Conservation (phyloP, 2,113 vertebrate genomes). For the Coryphaenoides rupestris region DNA sequence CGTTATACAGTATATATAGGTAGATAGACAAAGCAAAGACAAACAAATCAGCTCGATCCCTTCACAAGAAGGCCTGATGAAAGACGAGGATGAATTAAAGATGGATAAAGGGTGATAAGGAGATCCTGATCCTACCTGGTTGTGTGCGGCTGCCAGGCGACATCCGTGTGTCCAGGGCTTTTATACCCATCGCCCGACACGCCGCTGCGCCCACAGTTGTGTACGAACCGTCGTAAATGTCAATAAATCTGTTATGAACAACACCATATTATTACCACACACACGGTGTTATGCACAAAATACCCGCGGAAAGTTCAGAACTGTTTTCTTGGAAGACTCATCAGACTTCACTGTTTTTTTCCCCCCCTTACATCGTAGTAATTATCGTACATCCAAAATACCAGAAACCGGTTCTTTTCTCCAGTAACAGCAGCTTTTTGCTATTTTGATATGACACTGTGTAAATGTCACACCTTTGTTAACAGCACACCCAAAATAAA, state of each 20-base stretch:
- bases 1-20: too few relatives aligned
- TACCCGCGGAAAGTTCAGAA: conserved; percentile 46
- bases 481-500: background rate
- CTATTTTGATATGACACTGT: conserved; percentile 19
- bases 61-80: too few relatives aligned
- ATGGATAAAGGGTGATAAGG: background rate
- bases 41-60: too few relatives aligned
- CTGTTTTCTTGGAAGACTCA: conserved; percentile 30
- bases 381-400: conserved; percentile 19
- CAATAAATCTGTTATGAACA: conserved; percentile 45
- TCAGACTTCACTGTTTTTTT: background rate
- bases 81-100: background rate
- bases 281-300: conserved; percentile 51
- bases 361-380: background rate
- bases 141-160: conserved; percentile 14
- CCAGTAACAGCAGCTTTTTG: conserved; percentile 10
- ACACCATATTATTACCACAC: conserved; percentile 45
- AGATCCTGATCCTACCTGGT: conserved; percentile 41
- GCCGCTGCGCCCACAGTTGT: conserved; percentile 3
- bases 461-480: background rate
- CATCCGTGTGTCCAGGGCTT: conserved; percentile 18
- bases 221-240: conserved; percentile 52
- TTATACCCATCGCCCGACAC: conserved; percentile 53
- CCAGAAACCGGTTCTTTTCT: conserved; percentile 35
- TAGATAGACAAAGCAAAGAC: too few relatives aligned